Conservation (phyloP, 1,140 invertebrate genomes). For the Aphelenchoides avenae region DNA sequence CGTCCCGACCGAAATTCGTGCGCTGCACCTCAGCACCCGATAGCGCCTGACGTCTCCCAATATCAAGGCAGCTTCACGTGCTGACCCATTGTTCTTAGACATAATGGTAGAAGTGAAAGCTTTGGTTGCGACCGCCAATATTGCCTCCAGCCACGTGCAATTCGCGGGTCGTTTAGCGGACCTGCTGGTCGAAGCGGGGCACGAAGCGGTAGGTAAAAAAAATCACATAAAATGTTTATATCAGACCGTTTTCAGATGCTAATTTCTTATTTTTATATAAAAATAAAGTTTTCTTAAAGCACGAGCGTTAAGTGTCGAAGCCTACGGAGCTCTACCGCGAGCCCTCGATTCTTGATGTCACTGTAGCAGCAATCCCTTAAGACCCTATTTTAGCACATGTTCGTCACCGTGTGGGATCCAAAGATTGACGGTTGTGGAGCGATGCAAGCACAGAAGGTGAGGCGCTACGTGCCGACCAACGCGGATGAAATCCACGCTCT, state of each 20-base stretch:
- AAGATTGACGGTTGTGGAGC: too few relatives aligned
- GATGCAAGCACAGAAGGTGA: too few relatives aligned
- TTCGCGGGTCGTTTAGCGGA: conserved; percentile 5
- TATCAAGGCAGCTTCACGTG: too few relatives aligned
- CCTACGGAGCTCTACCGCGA: not conserved
- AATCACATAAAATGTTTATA: not conserved
- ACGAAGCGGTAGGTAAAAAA: conserved; percentile 7
- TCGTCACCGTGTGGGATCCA: too few relatives aligned
- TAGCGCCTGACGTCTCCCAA: too few relatives aligned
- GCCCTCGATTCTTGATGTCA: not conserved
- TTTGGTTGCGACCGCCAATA: conserved; percentile 2
- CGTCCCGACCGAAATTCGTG: too few relatives aligned
- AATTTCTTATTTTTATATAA: conserved; percentile 7
- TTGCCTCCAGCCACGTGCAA: not conserved
- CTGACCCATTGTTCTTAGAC: too few relatives aligned
- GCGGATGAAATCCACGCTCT: too few relatives aligned
- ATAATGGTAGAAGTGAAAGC: too few relatives aligned
- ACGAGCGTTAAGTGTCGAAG: not conserved
- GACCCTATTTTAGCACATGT: not conserved
- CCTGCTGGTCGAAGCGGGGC: not conserved
- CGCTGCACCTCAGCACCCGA: too few relatives aligned
- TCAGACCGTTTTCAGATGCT: not conserved
- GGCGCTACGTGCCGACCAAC: too few relatives aligned
- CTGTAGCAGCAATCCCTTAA: not conserved
- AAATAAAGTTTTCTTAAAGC: not conserved